These are phyloP conservation scores for Anthoscopus minutus DNA, from an alignment of 2,113 vertebrate species.

Conservation along the genomic window DNA sequence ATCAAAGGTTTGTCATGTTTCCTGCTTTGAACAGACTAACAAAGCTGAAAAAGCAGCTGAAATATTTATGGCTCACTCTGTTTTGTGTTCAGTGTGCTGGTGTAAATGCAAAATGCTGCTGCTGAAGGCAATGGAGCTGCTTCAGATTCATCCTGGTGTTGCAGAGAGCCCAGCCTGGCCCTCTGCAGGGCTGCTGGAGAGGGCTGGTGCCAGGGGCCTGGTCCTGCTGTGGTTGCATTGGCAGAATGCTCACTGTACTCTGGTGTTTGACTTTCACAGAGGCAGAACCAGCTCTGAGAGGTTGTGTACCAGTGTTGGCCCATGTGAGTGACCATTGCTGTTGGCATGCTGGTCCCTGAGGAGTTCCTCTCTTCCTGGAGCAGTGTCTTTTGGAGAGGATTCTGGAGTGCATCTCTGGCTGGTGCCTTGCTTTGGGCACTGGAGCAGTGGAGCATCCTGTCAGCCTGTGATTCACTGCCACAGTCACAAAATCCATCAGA, in stretches of 20 bases:
- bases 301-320: fast-evolving
- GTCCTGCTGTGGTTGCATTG: not conserved
- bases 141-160: not conserved
- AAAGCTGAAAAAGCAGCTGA: slow-evolving; percentile 55
- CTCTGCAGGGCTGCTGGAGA: not conserved
- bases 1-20: slow-evolving; percentile 72
- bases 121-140: not conserved
- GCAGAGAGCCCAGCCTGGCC: not conserved
- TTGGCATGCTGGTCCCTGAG: not conserved
- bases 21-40: slow-evolving; percentile 55
- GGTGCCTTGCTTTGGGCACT: not conserved
- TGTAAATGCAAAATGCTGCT: slow-evolving; percentile 40
- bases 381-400: not conserved
- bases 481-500: not conserved
- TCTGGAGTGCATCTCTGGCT: not conserved
- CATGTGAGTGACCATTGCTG: not conserved
- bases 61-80: slow-evolving; percentile 64
- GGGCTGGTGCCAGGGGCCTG: not conserved
- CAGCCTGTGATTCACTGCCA: not conserved
- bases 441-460: not conserved
- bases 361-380: not conserved
- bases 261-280: not conserved
- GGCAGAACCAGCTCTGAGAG: not conserved
- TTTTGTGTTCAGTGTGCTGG: not conserved
- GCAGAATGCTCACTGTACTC: not conserved